Evolutionary conservation across 2,113 vertebrate genomes (phyloP), one percentile per base, ranked within the genome.

Genomic region (Cyprinodon brontotheroides): DNA sequence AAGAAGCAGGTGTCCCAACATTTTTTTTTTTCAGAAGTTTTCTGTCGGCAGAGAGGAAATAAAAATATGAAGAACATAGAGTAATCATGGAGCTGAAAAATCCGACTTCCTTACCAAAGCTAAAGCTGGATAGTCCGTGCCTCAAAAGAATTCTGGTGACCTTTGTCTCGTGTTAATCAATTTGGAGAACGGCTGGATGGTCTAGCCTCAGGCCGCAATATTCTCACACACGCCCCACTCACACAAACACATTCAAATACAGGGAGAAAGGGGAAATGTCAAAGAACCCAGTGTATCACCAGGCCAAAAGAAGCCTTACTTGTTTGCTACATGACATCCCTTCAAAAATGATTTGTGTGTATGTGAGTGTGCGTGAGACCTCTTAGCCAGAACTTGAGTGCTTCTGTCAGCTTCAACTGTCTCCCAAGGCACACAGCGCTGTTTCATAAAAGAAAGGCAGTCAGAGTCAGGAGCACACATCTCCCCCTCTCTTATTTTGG

Each of bases 381-480:
- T 85, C 70, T 95, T 92, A 93, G 94, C 93, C 93, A 94, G 94
- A 95, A 95, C 95, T 95, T 95, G 95, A 96, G 93, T 93, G 92
- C 92, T 94, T 95, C 95, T 92, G 90, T 95, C 94, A 95, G 94
- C 93, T 96, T 93, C 94, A 95, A 86, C 92, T 91, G 92, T 95
- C 93, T 95, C 92, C 84, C 82, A 91, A 92, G 95, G 93, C 92
- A 94, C 95, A 93, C 90, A 57, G 50, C 81, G 88, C 87, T 85
- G 68, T 95, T 93, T 93, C 92, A 94, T 92, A 91, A 93, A 77
- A 63, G 39, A 72, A 59, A 79, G 80, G 63, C 67, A 79, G 77
- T 29, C 47, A 74, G 72, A 70, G 47, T 83, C 37, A 78, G 66
- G 73, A 45, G 75, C 65, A 81, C 63, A 79, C 69, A 48, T 71